Percentiles rank a stretch among this genome's conserved stretches.
Evolutionary conservation across 2,888 invertebrate species (phyloP).

Genomic region (Nipponacmea schrenckii): DNA sequence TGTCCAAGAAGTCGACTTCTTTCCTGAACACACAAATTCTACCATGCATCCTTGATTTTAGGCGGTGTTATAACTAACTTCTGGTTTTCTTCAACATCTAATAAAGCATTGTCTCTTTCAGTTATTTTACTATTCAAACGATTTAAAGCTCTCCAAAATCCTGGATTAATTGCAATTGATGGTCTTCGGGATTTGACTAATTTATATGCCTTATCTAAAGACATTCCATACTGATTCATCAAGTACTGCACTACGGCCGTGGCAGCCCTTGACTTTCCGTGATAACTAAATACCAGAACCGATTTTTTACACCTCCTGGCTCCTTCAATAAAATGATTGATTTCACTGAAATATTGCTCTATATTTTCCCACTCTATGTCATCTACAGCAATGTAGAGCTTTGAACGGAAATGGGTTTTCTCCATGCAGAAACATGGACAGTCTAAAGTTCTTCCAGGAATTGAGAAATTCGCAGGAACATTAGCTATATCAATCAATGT

Average conservation of each 20-base stretch:
- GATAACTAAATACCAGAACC: conserved; percentile 56
- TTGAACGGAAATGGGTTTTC: conserved; percentile 64
- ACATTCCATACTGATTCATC: conserved; percentile 48
- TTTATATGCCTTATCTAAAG: conserved; percentile 50
- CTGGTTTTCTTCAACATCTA: background rate
- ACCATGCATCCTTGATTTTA: conserved; percentile 29
- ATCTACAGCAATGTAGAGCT: conserved; percentile 76
- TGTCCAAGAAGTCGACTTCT: too few species aligned
- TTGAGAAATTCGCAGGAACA: conserved; percentile 33
- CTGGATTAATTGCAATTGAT: conserved; percentile 47
- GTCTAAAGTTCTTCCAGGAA: conserved; percentile 44
- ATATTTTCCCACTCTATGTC: conserved; percentile 70
- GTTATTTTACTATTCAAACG: conserved; percentile 42
- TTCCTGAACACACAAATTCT: too few species aligned
- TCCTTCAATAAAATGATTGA: conserved; percentile 61
- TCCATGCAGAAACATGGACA: conserved; percentile 57
- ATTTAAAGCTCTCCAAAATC: conserved; percentile 45
- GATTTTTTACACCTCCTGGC: conserved; percentile 48
- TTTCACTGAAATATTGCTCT: conserved; percentile 56
- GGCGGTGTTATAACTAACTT: conserved; percentile 13
- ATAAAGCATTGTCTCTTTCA: background rate
- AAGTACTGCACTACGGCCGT: conserved; percentile 59
- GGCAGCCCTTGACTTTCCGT: conserved; percentile 55
- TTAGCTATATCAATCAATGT: conserved; percentile 68
- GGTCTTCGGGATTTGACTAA: conserved; percentile 52